phyloP scores from a whole-genome alignment of 2,113 vertebrate species.

The Trogon surrucura region DNA sequence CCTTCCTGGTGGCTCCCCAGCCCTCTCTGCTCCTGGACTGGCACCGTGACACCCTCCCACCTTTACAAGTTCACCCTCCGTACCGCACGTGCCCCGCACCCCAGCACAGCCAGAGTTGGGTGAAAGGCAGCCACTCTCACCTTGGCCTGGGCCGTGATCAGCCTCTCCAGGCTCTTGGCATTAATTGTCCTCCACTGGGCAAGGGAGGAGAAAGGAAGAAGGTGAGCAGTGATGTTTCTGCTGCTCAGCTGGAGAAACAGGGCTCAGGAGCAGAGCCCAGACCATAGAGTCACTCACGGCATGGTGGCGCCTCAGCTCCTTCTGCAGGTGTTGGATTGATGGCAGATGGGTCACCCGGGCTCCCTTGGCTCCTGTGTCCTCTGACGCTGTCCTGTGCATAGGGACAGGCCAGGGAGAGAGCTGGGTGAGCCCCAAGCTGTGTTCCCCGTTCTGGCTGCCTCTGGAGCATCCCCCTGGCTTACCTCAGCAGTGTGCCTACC shows the following conservation, averaged over 20 bases:
- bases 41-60: not conserved
- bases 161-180: not conserved
- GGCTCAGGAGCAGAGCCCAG: not conserved
- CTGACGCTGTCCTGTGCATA: no score
- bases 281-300: not conserved
- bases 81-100: not conserved
- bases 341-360: no score
- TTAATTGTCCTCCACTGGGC: not conserved
- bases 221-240: not conserved
- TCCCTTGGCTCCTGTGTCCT: no score
- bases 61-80: not conserved
- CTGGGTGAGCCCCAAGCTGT: not conserved
- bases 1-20: not conserved
- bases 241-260: not conserved
- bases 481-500: not conserved
- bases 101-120: not conserved
- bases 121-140: not conserved
- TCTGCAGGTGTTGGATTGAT: no score
- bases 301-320: not conserved
- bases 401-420: not conserved
- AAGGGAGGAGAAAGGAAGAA: not conserved
- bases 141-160: not conserved
- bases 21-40: not conserved
- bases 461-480: not conserved
- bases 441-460: accelerated